Evolutionary conservation across 2,113 vertebrate species (phyloP), one percentile per base, ranked within the genome.

Genomic region (Globicephala melas): DNA sequence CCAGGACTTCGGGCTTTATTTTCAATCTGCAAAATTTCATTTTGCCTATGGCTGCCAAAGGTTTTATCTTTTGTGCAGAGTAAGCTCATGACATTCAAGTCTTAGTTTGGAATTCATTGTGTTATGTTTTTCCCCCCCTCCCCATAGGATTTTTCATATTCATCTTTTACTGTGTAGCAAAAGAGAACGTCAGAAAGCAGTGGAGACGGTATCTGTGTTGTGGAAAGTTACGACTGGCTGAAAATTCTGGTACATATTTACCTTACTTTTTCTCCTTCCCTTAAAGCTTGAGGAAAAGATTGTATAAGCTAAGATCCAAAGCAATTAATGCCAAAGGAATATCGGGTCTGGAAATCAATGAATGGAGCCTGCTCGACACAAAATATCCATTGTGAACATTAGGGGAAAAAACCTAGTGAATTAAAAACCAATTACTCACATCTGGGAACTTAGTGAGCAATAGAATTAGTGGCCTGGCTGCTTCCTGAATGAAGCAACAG

Each of bases 171-270:
- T 99, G 99, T 83, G 99, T 99, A 74, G 97, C 99, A 21, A 99
- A 99, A 97, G 99, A 99, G 85, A 99, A 99, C 63, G 99, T 99
- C 71, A 99, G 99, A 71, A 99, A 99, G 80, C 99, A 99, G 76
- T 99, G 99, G 99, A 99, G 99, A 96, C 99, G 98, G 0, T 99
- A 99, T 41, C 98, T 99, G 31, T 99, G 99, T 98, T 99, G 99
- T 98, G 99, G 99, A n/a, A 99, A 97, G 74, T 98, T 99, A 80
- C 99, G 99, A 83, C 97, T 99, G 97, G 98, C 99, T 96, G 99
- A 99, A 98, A 99, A 99, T 97, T 99, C 99, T 97, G 99, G 99
- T 99, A 99, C 98, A 80, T 94, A 94, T 36, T 81, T 91, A 62
- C 83, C 67, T 77, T 95, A 2, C 36, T 44, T 44, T 87, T 89